Evolutionary conservation across 2,888 invertebrate species (phyloP), one percentile per base, ranked within the genome.

Genomic region (Phengaris alcon): DNA sequence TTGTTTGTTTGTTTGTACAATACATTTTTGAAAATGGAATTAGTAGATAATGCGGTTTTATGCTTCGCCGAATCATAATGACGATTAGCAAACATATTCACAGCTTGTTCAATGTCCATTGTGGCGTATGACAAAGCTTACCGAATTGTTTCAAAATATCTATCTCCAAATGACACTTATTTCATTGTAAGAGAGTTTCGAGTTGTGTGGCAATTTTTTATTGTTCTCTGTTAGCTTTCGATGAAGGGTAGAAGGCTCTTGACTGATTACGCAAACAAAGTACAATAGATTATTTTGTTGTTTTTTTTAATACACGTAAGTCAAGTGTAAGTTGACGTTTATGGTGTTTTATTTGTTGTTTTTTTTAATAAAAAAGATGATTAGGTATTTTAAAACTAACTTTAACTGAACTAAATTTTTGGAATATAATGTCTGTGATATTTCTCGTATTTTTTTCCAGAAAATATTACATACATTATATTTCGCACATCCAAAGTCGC

Each of bases 31-130:
- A 74, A 70, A 35, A 72, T 52, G 22, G 81, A 84, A 85, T 86
- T 84, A 84, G 85, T 83, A 84, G 83, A 86, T 88, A 89, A 89
- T 88, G 80, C 86, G 87, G 88, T 89, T 88, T 88, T 80, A 81
- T 83, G 87, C 85, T 83, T 82, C 84, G 79, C 76, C 68, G 79
- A 76, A 68, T 76, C 76, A 78, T 74, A 82, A 82, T 81, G 78
- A 75, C 75, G 79, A 73, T 54, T 80, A 79, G 78, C 76, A 55
- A 54, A 64, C 46, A 59, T 48, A 46, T 51, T 77, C 75, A 80
- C 79, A 77, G 79, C 54, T 78, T 80, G 79, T 77, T 76, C 79
- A 79, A 78, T 79, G 78, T 79, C 75, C 79, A 79, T 79, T 79
- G 79, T 79, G 77, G 79, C 79, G 77, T 77, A 77, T 74, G 70